Evolutionary conservation across 2,888 invertebrate genomes (phyloP).

Genomic region (Tortricodes alternella): DNA sequence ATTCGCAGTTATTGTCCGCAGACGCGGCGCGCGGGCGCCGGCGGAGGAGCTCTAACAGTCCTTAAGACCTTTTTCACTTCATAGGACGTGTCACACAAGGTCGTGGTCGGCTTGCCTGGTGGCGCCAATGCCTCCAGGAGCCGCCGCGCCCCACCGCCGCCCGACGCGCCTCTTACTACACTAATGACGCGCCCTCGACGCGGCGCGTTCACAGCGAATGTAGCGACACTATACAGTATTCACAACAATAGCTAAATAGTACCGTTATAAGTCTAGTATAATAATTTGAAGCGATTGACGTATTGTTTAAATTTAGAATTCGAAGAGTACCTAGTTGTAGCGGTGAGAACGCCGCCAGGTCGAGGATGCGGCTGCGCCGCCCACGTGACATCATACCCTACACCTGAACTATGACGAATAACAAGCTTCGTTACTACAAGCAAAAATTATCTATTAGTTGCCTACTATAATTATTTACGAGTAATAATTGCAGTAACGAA

Average conservation of each 20-base stretch:
- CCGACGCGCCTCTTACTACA: not conserved
- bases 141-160: not conserved
- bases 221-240: conserved; percentile 53
- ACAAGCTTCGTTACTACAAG: conserved; percentile 10
- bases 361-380: conserved; percentile 35
- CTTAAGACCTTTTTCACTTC: too few species aligned
- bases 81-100: too few species aligned
- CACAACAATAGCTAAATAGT: conserved; percentile 74
- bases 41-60: conserved; percentile 43
- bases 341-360: conserved; percentile 46
- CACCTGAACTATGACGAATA: not conserved
- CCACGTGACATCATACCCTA: conserved; percentile 33
- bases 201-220: conserved; percentile 37
- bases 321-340: conserved; percentile 57
- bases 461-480: not conserved
- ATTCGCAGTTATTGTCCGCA: conserved; percentile 16
- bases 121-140: too few species aligned
- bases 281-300: conserved; percentile 74
- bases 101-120: too few species aligned
- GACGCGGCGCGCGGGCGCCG: conserved; percentile 48
- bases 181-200: conserved; percentile 22
- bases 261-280: conserved; percentile 71
- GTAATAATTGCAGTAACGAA: conserved; percentile 5
- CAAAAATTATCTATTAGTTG: conserved; percentile 15
- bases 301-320: conserved; percentile 67